Evolutionary conservation across 2,888 invertebrate genomes (phyloP).

Genomic region (Alloplasta piceator): DNA sequence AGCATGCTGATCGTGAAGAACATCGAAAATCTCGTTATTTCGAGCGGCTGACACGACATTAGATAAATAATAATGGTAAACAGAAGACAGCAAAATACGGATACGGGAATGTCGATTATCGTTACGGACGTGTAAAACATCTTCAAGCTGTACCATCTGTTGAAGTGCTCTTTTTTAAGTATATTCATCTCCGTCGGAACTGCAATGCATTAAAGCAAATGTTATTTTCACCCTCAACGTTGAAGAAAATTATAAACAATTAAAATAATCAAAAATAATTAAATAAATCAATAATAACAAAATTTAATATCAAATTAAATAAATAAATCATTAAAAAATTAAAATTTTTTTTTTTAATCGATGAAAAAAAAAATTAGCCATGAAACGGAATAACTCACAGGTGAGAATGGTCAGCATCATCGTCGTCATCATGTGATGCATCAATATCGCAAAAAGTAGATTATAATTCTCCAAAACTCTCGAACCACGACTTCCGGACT

Average conservation of each 20-base stretch:
- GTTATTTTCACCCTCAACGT: background rate
- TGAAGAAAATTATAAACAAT: no score
- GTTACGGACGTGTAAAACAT: conserved; percentile 92
- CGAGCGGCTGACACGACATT: conserved; percentile 95
- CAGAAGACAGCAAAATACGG: conserved; percentile 89
- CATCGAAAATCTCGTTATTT: conserved; percentile 91
- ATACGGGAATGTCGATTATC: conserved; percentile 90
- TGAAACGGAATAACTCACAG: conserved; percentile 86
- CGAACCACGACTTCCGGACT: conserved; percentile 90
- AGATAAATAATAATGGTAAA: conserved; percentile 92
- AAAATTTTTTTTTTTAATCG: no score
- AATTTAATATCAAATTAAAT: no score
- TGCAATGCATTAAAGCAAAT: conserved; percentile 76
- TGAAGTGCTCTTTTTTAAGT: conserved; percentile 93
- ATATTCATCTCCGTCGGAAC: conserved; percentile 93
- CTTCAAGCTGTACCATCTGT: conserved; percentile 94
- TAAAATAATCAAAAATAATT: no score
- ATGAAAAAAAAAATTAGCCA: background rate
- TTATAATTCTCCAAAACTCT: conserved; percentile 93
- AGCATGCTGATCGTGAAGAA: conserved; percentile 93
- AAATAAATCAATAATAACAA: no score
- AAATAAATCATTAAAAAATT: no score
- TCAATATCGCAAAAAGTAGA: conserved; percentile 94
- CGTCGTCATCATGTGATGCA: conserved; percentile 96
- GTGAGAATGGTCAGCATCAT: conserved; percentile 96